A percentile compares a stretch with the other conserved stretches of the same genome.
phyloP scores from a whole-genome alignment of 2,113 vertebrate species.

The Progne subis region DNA sequence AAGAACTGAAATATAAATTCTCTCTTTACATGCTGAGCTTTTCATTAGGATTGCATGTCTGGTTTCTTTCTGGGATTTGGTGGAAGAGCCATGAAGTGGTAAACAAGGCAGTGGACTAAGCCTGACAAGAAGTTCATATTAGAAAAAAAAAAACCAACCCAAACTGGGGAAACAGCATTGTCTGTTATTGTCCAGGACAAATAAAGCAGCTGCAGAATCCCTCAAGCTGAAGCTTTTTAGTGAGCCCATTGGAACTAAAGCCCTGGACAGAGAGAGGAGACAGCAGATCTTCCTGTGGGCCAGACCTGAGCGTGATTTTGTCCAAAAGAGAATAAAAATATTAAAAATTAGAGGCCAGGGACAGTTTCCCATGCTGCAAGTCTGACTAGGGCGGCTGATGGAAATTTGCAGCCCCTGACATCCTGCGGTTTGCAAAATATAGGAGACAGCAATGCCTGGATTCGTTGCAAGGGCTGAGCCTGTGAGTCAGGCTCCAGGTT shows the following conservation, averaged over 20 bases:
- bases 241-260: neutral
- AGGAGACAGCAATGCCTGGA: neutral
- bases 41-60: neutral
- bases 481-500: neutral
- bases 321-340: neutral
- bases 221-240: neutral
- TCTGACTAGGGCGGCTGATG: neutral
- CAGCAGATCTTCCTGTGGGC: neutral
- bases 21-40: neutral
- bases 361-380: neutral
- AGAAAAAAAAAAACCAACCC: neutral
- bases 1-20: constrained; percentile 52
- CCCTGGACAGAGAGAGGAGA: neutral
- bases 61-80: neutral
- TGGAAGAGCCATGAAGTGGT: neutral
- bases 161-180: neutral
- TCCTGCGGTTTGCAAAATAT: neutral
- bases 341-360: neutral
- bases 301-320: neutral
- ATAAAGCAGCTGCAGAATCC: neutral
- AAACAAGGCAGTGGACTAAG: neutral
- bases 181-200: neutral
- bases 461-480: neutral
- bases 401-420: neutral
- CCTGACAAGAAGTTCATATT: neutral